Conservation (phyloP, 2,888 invertebrate genomes). For the Polydesmus complanatus region DNA sequence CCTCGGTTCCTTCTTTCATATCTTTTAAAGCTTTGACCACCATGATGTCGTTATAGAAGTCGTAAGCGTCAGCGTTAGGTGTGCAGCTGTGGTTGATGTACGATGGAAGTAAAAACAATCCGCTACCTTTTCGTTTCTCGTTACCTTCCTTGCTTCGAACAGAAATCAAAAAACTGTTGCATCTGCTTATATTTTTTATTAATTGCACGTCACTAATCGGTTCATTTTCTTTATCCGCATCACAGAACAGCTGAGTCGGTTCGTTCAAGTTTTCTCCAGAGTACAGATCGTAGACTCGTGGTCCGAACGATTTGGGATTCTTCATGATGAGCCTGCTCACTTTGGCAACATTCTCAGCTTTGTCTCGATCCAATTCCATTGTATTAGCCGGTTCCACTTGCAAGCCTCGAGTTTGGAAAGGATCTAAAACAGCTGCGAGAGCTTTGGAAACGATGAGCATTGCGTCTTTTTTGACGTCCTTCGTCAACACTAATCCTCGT, state of each 20-base stretch:
- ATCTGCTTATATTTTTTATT: not conserved
- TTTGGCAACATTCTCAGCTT: not conserved
- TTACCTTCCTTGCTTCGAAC: not conserved
- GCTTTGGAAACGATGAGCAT: conserved; percentile 1
- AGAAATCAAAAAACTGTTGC: not conserved
- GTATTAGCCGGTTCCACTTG: not conserved
- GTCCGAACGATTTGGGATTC: conserved; percentile 8
- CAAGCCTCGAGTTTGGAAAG: not conserved
- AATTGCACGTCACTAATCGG: conserved; percentile 1
- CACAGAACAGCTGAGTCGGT: not conserved
- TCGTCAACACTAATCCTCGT: conserved; percentile 5
- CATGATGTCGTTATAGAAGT: conserved; percentile 3
- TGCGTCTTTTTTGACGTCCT: conserved; percentile 1
- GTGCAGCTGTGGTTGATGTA: conserved; percentile 6
- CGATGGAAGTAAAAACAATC: not conserved
- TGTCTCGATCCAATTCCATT: not conserved
- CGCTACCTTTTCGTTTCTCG: not conserved
- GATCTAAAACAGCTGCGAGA: not conserved
- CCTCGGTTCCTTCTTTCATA: not conserved
- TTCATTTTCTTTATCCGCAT: conserved; percentile 1
- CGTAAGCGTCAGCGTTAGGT: not conserved
- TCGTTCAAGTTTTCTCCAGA: not conserved
- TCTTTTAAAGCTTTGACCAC: not conserved
- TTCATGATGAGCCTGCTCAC: not conserved
- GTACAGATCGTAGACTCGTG: not conserved